phyloP scores from a whole-genome alignment of 2,113 vertebrate species.

The Archocentrus centrarchus region DNA sequence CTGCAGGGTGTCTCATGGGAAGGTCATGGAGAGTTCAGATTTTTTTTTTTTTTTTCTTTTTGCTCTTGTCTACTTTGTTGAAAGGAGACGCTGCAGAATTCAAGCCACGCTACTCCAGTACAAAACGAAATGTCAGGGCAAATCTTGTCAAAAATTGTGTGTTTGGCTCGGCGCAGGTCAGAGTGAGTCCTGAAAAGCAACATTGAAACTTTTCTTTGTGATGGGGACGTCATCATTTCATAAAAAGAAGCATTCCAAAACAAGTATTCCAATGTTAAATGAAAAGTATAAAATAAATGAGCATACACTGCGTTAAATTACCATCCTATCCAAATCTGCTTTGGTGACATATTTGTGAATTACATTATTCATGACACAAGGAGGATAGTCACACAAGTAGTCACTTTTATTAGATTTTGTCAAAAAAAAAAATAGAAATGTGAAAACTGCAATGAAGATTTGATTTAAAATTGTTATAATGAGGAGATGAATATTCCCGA shows the following conservation, averaged over 20 bases:
- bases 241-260: neutral
- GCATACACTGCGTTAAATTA: neutral
- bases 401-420: constrained; percentile 67
- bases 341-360: neutral
- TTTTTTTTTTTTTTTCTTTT: constrained; percentile 16
- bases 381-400: constrained; percentile 10
- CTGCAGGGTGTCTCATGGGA: constrained; percentile 61
- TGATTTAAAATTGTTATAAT: neutral
- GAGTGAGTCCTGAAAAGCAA: constrained; percentile 18
- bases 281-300: constrained; percentile 28
- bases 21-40: constrained; percentile 75
- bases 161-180: constrained; percentile 47
- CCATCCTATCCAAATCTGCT: neutral
- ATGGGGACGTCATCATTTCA: constrained; percentile 30
- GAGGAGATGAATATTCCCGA: constrained; percentile 10
- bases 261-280: constrained; percentile 6
- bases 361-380: neutral
- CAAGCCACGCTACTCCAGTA: constrained; percentile 67
- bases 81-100: constrained; percentile 69
- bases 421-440: constrained; percentile 27
- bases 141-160: constrained; percentile 67
- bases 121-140: constrained; percentile 73
- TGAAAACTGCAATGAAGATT: constrained; percentile 11
- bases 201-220: constrained; percentile 19
- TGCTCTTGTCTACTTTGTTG: constrained; percentile 59